A percentile compares a stretch with the other conserved stretches of the same genome.
Conservation (phyloP, 2,888 invertebrate species). For the Eupeodes latifasciatus region DNA sequence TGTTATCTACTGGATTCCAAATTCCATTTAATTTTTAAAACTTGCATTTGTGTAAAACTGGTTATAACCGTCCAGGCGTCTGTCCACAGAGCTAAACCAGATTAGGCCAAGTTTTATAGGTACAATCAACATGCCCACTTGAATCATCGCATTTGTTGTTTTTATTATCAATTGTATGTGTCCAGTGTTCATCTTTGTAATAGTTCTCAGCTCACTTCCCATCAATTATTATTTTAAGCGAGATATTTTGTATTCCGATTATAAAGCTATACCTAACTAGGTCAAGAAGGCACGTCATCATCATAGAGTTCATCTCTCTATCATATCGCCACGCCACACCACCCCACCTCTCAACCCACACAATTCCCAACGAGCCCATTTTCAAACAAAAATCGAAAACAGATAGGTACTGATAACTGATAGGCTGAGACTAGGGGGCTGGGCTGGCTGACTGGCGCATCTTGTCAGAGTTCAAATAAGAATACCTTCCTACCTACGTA, state of each 20-base stretch:
- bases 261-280: background rate
- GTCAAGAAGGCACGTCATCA: conserved; percentile 27
- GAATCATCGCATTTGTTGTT: background rate
- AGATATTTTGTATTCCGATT: background rate
- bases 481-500: background rate
- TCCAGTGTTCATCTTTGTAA: conserved; percentile 1
- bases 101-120: background rate
- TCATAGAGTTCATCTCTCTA: conserved; percentile 7
- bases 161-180: background rate
- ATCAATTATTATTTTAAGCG: background rate
- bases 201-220: background rate
- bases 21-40: background rate
- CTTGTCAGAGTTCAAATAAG: conserved; percentile 6
- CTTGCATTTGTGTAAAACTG: background rate
- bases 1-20: conserved; percentile 13
- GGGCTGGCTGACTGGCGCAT: conserved; percentile 13
- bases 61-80: background rate
- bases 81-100: conserved; percentile 7
- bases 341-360: background rate
- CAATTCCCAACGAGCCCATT: background rate
- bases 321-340: no score
- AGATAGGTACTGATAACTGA: background rate
- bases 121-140: background rate
- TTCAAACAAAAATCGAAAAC: background rate
- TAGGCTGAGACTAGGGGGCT: background rate